A percentile compares a stretch with the other conserved stretches of the same genome.
These are phyloP conservation scores for Thelaira solivaga DNA, from an alignment of 2,888 invertebrate genomes.

Conservation along the genomic window DNA sequence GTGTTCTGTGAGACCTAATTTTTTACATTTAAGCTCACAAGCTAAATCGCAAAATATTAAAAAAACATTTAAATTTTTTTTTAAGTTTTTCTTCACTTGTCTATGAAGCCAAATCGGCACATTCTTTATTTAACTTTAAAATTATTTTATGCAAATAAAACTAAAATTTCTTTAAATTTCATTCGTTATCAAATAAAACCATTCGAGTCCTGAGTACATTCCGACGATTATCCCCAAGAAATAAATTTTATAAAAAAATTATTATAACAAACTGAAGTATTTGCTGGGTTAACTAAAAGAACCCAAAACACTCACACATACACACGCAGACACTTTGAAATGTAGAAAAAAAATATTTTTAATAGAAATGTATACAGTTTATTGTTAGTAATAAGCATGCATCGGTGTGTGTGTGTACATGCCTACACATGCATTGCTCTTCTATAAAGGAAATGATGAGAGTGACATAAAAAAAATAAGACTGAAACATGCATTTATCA, in stretches of 20 bases:
- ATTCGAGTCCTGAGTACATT: no score
- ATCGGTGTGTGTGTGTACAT: not conserved
- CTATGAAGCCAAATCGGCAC: no score
- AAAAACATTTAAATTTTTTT: no score
- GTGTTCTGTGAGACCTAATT: no score
- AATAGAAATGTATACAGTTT: constrained; percentile 53
- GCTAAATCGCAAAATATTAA: no score
- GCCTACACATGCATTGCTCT: not conserved
- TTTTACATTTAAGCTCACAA: no score
- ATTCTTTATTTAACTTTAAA: no score
- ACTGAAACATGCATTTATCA: constrained; percentile 58
- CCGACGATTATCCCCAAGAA: no score
- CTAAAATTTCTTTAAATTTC: no score
- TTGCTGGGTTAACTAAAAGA: not conserved
- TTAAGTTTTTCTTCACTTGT: no score
- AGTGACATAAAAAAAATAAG: constrained; percentile 5
- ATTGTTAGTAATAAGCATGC: constrained; percentile 22
- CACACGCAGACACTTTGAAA: not conserved
- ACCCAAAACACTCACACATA: not conserved
- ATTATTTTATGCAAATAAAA: no score
- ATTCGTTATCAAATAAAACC: no score
- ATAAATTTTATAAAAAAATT: not conserved
- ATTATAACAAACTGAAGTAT: not conserved
- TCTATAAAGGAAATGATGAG: constrained; percentile 30
- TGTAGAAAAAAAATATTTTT: constrained; percentile 35